Conservation (phyloP, 2,888 invertebrate genomes). For the Blera fallax region DNA sequence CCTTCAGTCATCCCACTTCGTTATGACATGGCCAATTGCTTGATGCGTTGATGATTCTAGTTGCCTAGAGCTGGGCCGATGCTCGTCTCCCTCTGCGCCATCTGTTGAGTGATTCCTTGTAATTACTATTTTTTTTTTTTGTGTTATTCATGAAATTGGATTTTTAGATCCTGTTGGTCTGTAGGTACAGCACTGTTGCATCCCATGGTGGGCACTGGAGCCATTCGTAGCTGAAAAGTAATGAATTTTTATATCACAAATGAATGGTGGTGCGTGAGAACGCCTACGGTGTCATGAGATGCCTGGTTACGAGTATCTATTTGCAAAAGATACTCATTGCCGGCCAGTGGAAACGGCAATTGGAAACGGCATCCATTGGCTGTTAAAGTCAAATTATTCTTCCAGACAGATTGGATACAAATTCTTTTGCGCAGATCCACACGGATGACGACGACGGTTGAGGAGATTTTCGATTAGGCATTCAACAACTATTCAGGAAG, state of each 20-base stretch:
- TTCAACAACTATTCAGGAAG: conserved; percentile 23
- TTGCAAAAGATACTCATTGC: not conserved
- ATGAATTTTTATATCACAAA: conserved; percentile 17
- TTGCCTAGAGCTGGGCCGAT: not conserved
- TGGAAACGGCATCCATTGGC: conserved; percentile 13
- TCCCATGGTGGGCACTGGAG: conserved; percentile 7
- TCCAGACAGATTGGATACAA: conserved; percentile 23
- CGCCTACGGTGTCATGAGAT: conserved; percentile 19
- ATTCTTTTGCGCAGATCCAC: not conserved
- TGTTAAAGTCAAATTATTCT: conserved; percentile 43
- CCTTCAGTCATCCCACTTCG: conserved; percentile 61
- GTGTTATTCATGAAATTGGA: conserved; percentile 43
- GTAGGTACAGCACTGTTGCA: not conserved
- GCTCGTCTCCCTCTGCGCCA: not conserved
- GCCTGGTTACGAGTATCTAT: not conserved
- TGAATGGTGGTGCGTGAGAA: conserved; percentile 16
- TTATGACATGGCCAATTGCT: conserved; percentile 64
- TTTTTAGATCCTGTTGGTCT: conserved; percentile 21
- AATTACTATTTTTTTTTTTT: conserved; percentile 61
- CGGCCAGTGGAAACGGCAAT: not conserved
- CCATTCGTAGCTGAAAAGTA: not conserved
- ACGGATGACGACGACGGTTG: not conserved
- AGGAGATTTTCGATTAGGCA: not conserved
- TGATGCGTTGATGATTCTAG: conserved; percentile 46
- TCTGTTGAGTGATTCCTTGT: conserved; percentile 26